Percentiles rank a stretch among this genome's conserved stretches.
Conservation (phyloP, 2,113 vertebrate genomes). For the Conger conger region DNA sequence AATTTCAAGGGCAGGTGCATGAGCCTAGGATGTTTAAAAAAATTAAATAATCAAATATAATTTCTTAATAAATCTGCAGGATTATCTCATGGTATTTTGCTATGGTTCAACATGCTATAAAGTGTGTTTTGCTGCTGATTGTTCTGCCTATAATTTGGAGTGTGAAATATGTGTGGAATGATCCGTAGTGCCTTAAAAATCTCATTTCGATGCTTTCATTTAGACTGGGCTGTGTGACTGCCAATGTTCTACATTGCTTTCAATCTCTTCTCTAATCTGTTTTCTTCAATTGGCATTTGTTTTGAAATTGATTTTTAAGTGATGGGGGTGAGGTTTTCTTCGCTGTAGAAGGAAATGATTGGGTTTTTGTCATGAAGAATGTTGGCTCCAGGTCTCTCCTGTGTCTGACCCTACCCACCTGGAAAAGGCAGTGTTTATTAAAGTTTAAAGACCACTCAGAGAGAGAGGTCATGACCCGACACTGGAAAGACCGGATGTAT, state of each 20-base stretch:
- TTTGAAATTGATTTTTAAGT: neutral
- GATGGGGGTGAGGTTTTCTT: neutral
- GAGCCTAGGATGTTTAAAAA: too few species aligned
- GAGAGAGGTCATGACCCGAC: constrained; percentile 28
- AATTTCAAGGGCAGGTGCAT: too few species aligned
- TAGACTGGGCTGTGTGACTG: neutral
- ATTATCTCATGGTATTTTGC: too few species aligned
- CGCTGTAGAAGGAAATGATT: neutral
- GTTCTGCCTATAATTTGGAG: neutral
- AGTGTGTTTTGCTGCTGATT: too few species aligned
- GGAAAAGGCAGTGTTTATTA: constrained; percentile 26
- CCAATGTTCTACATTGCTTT: neutral
- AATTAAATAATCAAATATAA: too few species aligned
- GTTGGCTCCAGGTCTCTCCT: neutral
- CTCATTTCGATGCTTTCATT: constrained; percentile 5
- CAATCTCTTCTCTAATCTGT: neutral
- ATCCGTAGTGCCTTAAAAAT: constrained; percentile 1
- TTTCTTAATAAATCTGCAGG: too few species aligned
- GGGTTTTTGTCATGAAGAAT: neutral
- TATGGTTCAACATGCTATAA: too few species aligned
- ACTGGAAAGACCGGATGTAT: constrained; percentile 38
- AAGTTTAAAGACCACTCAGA: constrained; percentile 41
- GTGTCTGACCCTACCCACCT: constrained; percentile 3
- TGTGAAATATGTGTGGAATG: neutral
- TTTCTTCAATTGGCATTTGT: neutral